Evolutionary conservation across 2,113 vertebrate species (phyloP).

Genomic region (Calcarius ornatus): DNA sequence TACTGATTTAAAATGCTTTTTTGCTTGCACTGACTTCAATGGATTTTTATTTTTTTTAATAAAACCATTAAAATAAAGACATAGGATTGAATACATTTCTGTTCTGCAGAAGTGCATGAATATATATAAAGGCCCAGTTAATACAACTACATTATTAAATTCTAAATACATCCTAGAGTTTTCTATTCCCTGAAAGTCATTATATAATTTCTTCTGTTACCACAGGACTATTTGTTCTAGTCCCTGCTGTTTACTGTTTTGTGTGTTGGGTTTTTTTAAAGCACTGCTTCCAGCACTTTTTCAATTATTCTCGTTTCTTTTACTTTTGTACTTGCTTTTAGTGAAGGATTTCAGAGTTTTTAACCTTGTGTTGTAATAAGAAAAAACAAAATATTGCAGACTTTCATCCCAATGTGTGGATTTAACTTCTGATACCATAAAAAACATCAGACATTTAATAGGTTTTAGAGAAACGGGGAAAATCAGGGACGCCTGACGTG

Average conservation of each 20-base stretch:
- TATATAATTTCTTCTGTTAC: background rate
- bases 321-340: background rate
- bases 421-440: background rate
- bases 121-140: background rate
- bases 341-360: background rate
- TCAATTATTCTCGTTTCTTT: background rate
- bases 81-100: background rate
- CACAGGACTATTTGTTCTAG: background rate
- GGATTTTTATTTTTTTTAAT: background rate
- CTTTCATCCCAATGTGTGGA: background rate
- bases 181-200: background rate
- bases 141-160: background rate
- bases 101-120: background rate
- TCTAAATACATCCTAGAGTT: background rate
- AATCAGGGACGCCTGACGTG: background rate
- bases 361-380: background rate
- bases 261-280: background rate
- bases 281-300: background rate
- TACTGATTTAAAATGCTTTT: background rate
- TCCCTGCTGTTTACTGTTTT: background rate
- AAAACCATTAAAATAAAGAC: background rate
- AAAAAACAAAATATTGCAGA: background rate
- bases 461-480: background rate
- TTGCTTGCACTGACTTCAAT: background rate
- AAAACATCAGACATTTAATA: background rate